Evolutionary conservation across 1,140 invertebrate species (phyloP), one percentile per base, ranked within the genome.

Genomic region (Gonatopus flavifemur): DNA sequence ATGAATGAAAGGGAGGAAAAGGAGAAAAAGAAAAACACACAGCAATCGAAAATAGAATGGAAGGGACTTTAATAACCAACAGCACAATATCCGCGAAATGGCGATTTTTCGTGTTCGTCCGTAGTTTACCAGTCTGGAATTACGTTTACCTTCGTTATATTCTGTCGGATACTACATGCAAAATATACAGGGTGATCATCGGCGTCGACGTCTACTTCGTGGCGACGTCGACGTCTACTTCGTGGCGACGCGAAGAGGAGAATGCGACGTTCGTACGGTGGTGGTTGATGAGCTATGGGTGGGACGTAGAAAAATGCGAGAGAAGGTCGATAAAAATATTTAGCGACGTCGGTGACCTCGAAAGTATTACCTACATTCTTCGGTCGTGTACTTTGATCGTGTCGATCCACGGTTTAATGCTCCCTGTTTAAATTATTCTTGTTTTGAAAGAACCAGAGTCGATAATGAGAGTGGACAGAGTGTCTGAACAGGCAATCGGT

Each of bases 21-120:
- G 20, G 21, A n/a, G 24, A 35, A 24, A 24, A 18, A 25, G 28
- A 19, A 22, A 25, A 32, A 46, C 13, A 48, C 25, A 40, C 33
- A 55, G 51, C 43, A 45, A 47, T 41, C 43, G 37, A 47, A 51
- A 48, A n/a, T 38, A 51, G 49, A 57, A 51, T 45, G 53, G 52
- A 55, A 52, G 46, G 49, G 52, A 41, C 56, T 55, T 64, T 70
- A 70, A 72, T 68, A 68, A 70, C 62, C 62, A 55, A 59, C 57
- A 59, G 54, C 51, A 43, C 49, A 60, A 56, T 59, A 64, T 64
- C 59, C 62, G 54, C 64, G 62, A 68, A 72, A 72, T 69, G 68
- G 68, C 68, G 57, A 67, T 70, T 72, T 70, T 69, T 67, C 70
- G 68, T 72, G 70, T 60, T 67, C 62, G 45, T 60, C 57, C 61